phyloP scores from a whole-genome alignment of 2,113 vertebrate species.

The Chionodraco myersi region DNA sequence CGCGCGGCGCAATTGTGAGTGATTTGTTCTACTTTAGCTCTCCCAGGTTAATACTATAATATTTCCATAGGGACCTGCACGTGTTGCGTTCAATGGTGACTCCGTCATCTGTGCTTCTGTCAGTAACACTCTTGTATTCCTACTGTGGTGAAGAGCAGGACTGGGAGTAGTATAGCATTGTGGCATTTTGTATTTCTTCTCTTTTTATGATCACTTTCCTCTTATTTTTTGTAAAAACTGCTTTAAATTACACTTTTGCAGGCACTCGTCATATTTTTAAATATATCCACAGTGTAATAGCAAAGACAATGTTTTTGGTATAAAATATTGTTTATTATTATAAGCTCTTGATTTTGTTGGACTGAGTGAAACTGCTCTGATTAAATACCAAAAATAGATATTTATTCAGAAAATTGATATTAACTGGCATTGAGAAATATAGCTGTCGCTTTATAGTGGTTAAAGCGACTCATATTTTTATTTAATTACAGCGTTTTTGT shows the following conservation, averaged over 20 bases:
- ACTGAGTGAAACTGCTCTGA: neutral
- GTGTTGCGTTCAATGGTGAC: constrained; percentile 41
- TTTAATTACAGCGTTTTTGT: constrained; percentile 6
- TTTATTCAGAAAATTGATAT: neutral
- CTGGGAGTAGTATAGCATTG: neutral
- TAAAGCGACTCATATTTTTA: neutral
- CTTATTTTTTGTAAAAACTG: too few relatives aligned
- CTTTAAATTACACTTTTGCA: neutral
- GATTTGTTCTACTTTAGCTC: constrained; percentile 63
- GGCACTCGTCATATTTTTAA: neutral
- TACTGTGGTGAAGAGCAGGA: neutral
- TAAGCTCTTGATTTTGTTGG: neutral
- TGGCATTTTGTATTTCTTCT: neutral
- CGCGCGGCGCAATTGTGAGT: constrained; percentile 44
- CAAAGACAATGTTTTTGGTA: neutral
- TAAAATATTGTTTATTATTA: constrained; percentile 1
- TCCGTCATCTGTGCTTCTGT: constrained; percentile 31
- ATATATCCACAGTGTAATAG: neutral
- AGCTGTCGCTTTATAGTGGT: neutral
- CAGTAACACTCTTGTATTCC: neutral
- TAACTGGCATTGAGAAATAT: neutral
- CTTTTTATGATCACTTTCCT: too few relatives aligned
- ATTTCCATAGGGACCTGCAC: constrained; percentile 58
- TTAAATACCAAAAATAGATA: too few relatives aligned
- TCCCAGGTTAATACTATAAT: constrained; percentile 48